These are phyloP conservation scores for Novumbra hubbsi DNA, from an alignment of 2,797 vertebrate genomes.

Conservation along the genomic window DNA sequence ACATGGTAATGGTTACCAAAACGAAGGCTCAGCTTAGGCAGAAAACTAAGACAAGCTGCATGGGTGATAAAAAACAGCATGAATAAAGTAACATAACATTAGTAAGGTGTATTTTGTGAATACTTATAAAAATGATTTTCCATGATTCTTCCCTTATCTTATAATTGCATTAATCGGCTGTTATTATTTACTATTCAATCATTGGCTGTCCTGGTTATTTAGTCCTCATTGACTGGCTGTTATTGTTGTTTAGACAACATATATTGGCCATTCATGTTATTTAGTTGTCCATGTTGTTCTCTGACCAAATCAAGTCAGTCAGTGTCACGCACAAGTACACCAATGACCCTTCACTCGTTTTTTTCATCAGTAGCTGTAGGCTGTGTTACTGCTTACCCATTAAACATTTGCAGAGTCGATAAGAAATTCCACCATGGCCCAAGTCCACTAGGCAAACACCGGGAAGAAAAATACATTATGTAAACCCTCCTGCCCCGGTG, in stretches of 20 bases:
- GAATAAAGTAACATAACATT: neutral
- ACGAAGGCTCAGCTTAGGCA: neutral
- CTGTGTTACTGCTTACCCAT: conserved; percentile 64
- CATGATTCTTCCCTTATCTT: neutral
- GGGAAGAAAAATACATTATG: conserved; percentile 60
- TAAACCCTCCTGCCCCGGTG: conserved; percentile 40
- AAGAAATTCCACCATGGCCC: conserved; percentile 66
- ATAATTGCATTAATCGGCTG: neutral
- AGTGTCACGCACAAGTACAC: neutral
- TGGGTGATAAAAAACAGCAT: neutral
- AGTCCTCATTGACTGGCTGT: too few relatives aligned
- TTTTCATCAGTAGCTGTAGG: conserved; percentile 65
- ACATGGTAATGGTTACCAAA: neutral
- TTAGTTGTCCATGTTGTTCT: neutral
- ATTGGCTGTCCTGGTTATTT: too few relatives aligned
- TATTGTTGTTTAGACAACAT: too few relatives aligned
- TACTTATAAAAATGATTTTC: neutral
- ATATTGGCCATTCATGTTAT: neutral
- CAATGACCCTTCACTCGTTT: conserved; percentile 42
- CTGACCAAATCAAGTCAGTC: neutral
- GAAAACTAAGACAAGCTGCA: neutral
- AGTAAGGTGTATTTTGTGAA: neutral
- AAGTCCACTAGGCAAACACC: conserved; percentile 65
- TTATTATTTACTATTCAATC: too few relatives aligned
- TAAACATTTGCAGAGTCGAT: conserved; percentile 78